A percentile compares a stretch with the other conserved stretches of the same genome.
Evolutionary conservation across 2,797 vertebrate genomes (phyloP).

Genomic region (Pangasius djambal): DNA sequence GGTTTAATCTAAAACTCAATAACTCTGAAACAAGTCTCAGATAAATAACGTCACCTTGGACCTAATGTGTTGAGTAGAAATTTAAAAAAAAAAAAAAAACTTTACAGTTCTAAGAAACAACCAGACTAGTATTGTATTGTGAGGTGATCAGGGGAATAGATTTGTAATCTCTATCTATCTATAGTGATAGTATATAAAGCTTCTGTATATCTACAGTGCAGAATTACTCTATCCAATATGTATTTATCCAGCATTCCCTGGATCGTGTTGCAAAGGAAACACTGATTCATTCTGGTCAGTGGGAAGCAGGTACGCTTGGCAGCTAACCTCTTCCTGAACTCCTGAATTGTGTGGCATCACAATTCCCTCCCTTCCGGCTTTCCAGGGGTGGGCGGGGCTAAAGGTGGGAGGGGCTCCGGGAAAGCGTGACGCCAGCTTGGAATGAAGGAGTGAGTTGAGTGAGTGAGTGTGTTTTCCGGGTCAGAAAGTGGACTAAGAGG

Average conservation of each 20-base stretch:
- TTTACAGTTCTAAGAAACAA: not conserved
- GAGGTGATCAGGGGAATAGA: too few species aligned
- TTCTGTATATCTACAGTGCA: not conserved
- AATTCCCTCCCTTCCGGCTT: slow-evolving; percentile 17
- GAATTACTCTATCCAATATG: not conserved
- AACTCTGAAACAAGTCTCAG: not conserved
- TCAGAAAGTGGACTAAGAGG: slow-evolving; percentile 79
- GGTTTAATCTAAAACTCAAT: not conserved
- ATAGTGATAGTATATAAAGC: too few species aligned
- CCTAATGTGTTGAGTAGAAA: not conserved
- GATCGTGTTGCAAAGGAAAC: not conserved
- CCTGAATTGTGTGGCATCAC: not conserved
- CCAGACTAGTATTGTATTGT: not conserved
- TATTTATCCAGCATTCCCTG: not conserved
- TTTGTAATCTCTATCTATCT: too few species aligned
- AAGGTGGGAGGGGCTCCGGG: slow-evolving; percentile 42
- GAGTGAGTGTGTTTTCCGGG: slow-evolving; percentile 77
- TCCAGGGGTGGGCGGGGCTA: slow-evolving; percentile 68
- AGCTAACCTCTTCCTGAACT: slow-evolving; percentile 8
- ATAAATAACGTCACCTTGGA: not conserved
- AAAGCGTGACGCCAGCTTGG: slow-evolving; percentile 78
- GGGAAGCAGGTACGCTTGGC: not conserved
- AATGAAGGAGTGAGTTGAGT: slow-evolving; percentile 78
- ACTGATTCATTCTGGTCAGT: not conserved
- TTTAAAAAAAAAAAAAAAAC: not conserved